Evolutionary conservation across 2,888 invertebrate species (phyloP).

Genomic region (Spilarctia lutea): DNA sequence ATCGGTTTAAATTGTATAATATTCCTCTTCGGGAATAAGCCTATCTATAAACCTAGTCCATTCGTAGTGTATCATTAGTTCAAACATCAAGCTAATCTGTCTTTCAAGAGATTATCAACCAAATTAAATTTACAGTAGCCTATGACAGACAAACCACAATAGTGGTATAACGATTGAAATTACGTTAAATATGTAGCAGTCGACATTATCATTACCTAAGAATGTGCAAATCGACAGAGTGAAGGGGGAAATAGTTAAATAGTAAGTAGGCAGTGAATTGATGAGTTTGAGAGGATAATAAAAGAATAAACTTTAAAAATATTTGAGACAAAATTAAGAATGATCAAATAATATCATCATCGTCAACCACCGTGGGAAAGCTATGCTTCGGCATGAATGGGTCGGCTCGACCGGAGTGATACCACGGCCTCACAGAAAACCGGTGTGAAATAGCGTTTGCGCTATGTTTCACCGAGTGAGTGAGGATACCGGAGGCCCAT

Average conservation of each 20-base stretch:
- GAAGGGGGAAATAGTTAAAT: too few relatives aligned
- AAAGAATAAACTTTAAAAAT: neutral
- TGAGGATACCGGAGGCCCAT: too few relatives aligned
- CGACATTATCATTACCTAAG: neutral
- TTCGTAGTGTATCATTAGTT: neutral
- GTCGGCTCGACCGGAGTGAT: too few relatives aligned
- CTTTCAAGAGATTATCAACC: neutral
- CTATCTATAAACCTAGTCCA: neutral
- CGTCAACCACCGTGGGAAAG: too few relatives aligned
- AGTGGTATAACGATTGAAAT: neutral
- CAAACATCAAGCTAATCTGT: neutral
- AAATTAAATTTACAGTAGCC: neutral
- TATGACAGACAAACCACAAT: neutral
- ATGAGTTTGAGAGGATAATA: neutral
- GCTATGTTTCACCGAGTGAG: too few relatives aligned
- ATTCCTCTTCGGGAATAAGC: neutral
- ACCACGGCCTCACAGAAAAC: too few relatives aligned
- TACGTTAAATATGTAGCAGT: neutral
- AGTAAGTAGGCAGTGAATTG: too few relatives aligned
- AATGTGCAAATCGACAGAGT: neutral
- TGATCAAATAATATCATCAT: too few relatives aligned
- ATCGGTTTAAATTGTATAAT: neutral
- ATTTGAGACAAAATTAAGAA: too few relatives aligned
- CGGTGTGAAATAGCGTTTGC: too few relatives aligned
- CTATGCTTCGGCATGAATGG: too few relatives aligned